phyloP scores from a whole-genome alignment of 1,140 invertebrate genomes.

The Microplitis mediator region DNA sequence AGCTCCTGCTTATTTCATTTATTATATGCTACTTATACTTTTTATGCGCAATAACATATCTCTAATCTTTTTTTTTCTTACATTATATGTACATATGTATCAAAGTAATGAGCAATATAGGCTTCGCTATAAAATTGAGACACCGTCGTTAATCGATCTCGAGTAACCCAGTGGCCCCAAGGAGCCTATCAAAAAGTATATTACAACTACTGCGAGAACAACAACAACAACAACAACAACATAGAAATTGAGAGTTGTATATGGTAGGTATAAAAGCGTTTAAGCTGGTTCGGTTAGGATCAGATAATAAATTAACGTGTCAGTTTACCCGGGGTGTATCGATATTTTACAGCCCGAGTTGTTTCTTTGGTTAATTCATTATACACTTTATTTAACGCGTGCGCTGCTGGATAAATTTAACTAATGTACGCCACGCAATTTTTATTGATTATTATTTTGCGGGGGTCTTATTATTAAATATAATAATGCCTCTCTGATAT shows the following conservation, averaged over 20 bases:
- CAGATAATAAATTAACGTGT: constrained; percentile 28
- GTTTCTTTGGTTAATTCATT: constrained; percentile 15
- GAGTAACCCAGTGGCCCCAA: constrained; percentile 6
- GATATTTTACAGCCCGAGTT: constrained; percentile 13
- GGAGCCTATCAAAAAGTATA: background rate
- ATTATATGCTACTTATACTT: background rate
- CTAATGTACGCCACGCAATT: too few relatives aligned
- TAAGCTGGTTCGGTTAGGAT: background rate
- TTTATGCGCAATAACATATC: too few relatives aligned
- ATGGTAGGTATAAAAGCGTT: too few relatives aligned
- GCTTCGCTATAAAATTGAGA: constrained; percentile 14
- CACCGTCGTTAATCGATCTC: constrained; percentile 21
- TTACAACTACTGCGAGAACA: background rate
- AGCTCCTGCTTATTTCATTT: too few relatives aligned
- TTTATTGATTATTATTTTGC: too few relatives aligned
- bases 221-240: background rate
- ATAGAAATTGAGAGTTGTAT: too few relatives aligned
- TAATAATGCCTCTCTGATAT: too few relatives aligned
- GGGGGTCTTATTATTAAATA: too few relatives aligned
- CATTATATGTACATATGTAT: too few relatives aligned
- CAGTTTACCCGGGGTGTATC: constrained; percentile 4
- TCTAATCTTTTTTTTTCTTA: too few relatives aligned
- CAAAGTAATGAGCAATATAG: too few relatives aligned
- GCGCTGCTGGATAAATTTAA: too few relatives aligned
- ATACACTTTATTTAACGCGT: constrained; percentile 1